Conservation (phyloP, 2,888 invertebrate genomes). For the Ornithoptera alexandrae region DNA sequence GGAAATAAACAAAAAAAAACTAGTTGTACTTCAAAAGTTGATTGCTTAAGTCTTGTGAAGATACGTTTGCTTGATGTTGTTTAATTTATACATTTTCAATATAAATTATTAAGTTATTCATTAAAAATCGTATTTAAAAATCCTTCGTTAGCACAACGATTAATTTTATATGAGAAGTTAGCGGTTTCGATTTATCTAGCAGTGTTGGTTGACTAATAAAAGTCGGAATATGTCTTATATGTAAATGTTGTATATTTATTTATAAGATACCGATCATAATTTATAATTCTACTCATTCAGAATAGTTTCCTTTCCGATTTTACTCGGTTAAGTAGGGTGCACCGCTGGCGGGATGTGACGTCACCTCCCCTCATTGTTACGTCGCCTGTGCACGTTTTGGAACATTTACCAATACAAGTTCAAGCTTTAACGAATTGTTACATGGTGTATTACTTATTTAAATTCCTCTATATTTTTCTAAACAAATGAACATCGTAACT, state of each 20-base stretch:
- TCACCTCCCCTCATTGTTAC: constrained; percentile 45
- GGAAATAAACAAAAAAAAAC: background rate
- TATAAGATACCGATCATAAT: constrained; percentile 13
- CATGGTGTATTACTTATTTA: background rate
- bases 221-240: background rate
- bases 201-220: constrained; percentile 6
- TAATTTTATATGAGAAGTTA: background rate
- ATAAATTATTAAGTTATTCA: background rate
- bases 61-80: background rate
- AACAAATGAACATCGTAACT: background rate
- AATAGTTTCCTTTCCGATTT: constrained; percentile 34
- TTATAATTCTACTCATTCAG: constrained; percentile 32
- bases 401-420: constrained; percentile 18
- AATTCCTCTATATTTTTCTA: background rate
- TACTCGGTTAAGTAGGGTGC: constrained; percentile 32
- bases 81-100: background rate
- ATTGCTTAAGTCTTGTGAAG: background rate
- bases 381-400: constrained; percentile 24
- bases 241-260: constrained; percentile 7
- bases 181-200: constrained; percentile 1
- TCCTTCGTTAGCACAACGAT: background rate
- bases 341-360: constrained; percentile 50
- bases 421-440: constrained; percentile 9
- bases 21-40: background rate
- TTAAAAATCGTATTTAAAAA: background rate